Conservation (phyloP, 2,113 vertebrate genomes). For the Neoarius graeffei region DNA sequence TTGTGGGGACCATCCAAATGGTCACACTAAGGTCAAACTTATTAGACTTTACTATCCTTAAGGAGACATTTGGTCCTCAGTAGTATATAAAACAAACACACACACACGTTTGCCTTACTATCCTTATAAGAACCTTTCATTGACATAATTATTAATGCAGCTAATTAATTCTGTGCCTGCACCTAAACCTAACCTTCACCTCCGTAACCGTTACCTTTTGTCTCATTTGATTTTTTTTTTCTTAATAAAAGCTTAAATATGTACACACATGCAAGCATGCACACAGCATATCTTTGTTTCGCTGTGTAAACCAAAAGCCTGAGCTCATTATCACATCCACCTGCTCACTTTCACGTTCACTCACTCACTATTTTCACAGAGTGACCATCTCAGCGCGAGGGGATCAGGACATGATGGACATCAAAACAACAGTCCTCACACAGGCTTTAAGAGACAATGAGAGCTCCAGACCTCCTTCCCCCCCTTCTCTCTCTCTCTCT, state of each 20-base stretch:
- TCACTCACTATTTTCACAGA: not conserved
- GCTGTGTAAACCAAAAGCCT: not conserved
- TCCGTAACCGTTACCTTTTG: too few relatives aligned
- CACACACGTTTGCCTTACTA: too few relatives aligned
- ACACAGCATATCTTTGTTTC: not conserved
- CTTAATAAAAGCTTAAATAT: not conserved
- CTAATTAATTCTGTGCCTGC: too few relatives aligned
- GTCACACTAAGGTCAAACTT: too few relatives aligned
- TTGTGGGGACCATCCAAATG: too few relatives aligned
- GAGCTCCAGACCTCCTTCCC: conserved; percentile 10
- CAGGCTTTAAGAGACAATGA: conserved; percentile 38
- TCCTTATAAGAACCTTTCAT: too few relatives aligned
- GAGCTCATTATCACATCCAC: not conserved
- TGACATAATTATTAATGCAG: too few relatives aligned
- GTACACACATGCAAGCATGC: not conserved
- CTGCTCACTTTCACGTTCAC: not conserved
- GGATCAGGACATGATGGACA: conserved; percentile 11
- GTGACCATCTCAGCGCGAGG: not conserved
- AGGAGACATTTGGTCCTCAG: too few relatives aligned
- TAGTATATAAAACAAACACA: too few relatives aligned
- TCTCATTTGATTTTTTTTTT: not conserved
- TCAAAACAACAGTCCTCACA: conserved; percentile 33
- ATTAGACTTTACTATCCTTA: too few relatives aligned
- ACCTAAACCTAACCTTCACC: too few relatives aligned
- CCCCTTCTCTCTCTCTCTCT: conserved; percentile 24